Percentiles rank a stretch among this genome's conserved stretches.
These are phyloP conservation scores for Enteromius viviparus DNA, from an alignment of 2,797 vertebrate species.

Conservation along the genomic window DNA sequence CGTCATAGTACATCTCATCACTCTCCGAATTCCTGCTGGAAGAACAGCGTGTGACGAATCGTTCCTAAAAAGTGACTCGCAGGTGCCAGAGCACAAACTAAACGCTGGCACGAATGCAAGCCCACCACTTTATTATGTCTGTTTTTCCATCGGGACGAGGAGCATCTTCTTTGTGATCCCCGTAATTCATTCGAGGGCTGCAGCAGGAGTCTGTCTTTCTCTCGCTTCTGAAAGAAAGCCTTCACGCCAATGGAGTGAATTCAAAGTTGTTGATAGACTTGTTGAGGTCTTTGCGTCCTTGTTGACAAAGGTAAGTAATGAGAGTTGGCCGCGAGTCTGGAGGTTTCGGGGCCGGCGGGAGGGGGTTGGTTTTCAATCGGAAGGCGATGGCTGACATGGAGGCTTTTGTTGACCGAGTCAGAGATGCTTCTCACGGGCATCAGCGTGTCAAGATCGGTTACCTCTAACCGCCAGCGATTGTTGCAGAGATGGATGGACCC, in stretches of 20 bases:
- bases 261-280: constrained; percentile 74
- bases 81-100: constrained; percentile 4
- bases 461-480: constrained; percentile 74
- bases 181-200: constrained; percentile 26
- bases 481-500: constrained; percentile 69
- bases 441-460: constrained; percentile 78
- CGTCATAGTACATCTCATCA: background rate
- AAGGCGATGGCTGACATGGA: constrained; percentile 73
- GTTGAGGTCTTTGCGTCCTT: constrained; percentile 71
- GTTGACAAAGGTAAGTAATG: constrained; percentile 73
- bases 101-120: constrained; percentile 9
- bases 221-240: constrained; percentile 28
- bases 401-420: constrained; percentile 74
- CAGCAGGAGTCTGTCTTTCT: constrained; percentile 46
- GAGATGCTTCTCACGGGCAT: constrained; percentile 79
- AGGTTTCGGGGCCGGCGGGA: constrained; percentile 66
- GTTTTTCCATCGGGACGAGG: constrained; percentile 27
- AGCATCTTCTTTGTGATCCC: constrained; percentile 32
- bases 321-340: constrained; percentile 70
- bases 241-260: constrained; percentile 54
- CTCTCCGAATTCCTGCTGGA: background rate
- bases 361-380: constrained; percentile 65
- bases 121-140: background rate
- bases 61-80: background rate
- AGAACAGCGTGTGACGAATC: constrained; percentile 17